Percentiles rank a stretch among this genome's conserved stretches.
phyloP scores from a whole-genome alignment of 2,797 vertebrate genomes.

The Arvicola amphibius region DNA sequence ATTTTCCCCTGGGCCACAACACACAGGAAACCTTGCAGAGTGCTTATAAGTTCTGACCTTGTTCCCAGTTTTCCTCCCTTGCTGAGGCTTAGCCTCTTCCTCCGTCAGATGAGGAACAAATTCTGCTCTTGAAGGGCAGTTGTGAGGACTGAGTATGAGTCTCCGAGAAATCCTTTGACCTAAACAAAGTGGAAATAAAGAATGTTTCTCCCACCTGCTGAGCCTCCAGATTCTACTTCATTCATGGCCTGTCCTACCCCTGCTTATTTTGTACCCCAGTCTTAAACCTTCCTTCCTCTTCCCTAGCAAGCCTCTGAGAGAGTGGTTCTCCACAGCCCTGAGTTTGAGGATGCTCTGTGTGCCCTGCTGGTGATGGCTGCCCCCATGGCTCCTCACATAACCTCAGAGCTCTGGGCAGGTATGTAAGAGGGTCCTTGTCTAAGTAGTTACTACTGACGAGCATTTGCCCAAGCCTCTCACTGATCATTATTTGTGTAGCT shows the following conservation, averaged over 20 bases:
- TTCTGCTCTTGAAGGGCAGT: not conserved
- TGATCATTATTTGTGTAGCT: accelerated
- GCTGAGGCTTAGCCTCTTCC: not conserved
- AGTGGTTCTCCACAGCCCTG: conserved; percentile 92
- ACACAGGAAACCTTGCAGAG: not conserved
- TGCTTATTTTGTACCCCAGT: accelerated
- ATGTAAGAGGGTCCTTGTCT: conserved; percentile 20
- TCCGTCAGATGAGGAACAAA: not conserved
- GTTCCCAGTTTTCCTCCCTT: not conserved
- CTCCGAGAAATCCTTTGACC: not conserved
- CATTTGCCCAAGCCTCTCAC: accelerated
- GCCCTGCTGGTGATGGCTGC: conserved; percentile 92
- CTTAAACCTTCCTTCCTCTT: conserved; percentile 32
- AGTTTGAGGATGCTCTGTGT: conserved; percentile 95
- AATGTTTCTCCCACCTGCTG: not conserved
- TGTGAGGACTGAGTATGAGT: not conserved
- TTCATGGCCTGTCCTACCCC: accelerated
- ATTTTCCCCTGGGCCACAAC: not conserved
- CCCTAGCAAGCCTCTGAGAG: conserved; percentile 88
- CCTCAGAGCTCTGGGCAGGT: conserved; percentile 99
- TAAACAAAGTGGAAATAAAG: not conserved
- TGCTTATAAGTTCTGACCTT: not conserved
- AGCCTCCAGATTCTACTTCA: not conserved
- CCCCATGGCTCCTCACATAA: conserved; percentile 95
- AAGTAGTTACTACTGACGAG: not conserved